Base-by-base conservation (phyloP, 92 coral and sea anemone genomes). In the Nematostella vectensis region DNA sequence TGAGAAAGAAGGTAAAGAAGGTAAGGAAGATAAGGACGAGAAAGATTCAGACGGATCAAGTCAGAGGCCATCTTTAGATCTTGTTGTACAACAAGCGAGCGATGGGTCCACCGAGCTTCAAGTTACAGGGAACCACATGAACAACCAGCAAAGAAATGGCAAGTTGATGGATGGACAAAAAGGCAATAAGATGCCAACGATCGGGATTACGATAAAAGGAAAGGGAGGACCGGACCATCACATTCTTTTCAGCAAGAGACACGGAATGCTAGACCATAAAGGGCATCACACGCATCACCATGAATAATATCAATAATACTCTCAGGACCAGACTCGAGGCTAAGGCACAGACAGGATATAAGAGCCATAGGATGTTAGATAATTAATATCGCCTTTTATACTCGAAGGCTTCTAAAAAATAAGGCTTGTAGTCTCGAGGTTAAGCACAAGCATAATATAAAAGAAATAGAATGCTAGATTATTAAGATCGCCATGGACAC, bases 131-230 rank as follows among this genome's bases (percentile, higher is more conserved):
- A 55, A 25, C 24, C 22, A 52, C n/a, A 8, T 36, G 42, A 64
- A 64, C 10, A 52, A 33, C 21, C 29, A 49, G 10, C 47, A 38
- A 16, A 19, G 72, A 36, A 18, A 25, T 4, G 47, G n/a, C 12
- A 56, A 61, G 30, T 33, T 29, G 1, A n/a, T 31, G 11, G 56
- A 30, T 13, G 59, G 72, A 13, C 13, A 26, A 10, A 11, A 20
- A 48, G 42, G 48, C 20, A 61, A 48, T 45, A 65, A 29, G 3
- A 44, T 23, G 57, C 54, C 72, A 0, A 27, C 65, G 38, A 50
- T 74, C 17, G 74, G 80, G 11, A 52, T 58, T 27, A 66, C 80
- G 3, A 40, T 59, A 37, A 66, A 57, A 25, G 55, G 66, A 30
- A 58, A 43, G 24, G 74, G 50, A n/a, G 31, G 42, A 0, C 54